Base-by-base conservation (phyloP, 1,140 invertebrate genomes). In the Drosophila triauraria region DNA sequence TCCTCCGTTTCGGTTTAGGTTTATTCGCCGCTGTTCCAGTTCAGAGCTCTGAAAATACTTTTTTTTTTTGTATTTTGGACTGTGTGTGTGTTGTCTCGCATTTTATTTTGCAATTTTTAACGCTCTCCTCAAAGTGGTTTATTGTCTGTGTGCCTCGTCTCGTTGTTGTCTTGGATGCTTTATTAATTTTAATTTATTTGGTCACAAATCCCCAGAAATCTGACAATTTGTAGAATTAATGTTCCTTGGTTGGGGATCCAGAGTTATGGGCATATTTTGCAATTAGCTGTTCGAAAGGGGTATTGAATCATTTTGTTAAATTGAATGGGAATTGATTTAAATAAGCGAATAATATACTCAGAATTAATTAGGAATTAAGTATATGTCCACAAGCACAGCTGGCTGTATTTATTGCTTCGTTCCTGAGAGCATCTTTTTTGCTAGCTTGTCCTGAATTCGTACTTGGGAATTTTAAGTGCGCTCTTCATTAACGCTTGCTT, bases 141-240 rank as follows among this genome's bases (percentile, higher is more conserved):
- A 59, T 75, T 64, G 43, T 20, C 20, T 61, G 35, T 75, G 51
- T 64, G 47, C 43, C 47, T 25, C 20, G 53, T 25, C 53, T n/a
- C 53, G 35, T 56, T 56, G 13, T 70, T 59, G 67, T 46, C 46
- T 63, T n/a, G 12, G 47, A 57, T 78, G 54, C 44, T 50, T 53
- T 56, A 77, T 70, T 78, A 64, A 82, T 69, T 79, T 62, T 60
- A 74, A 82, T 86, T 82, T 72, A 79, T 76, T 38, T 64, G 78
- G 17, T 32, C 51, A 61, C 62, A 61, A 32, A 44, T 64, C 48
- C 51, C 35, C 30, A 13, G 35, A 71, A 67, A 63, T 61, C 57
- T 48, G 71, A 75, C 71, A 80, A 83, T 83, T 78, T 74, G 35
- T 25, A 12, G 53, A 56, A 56, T 56, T 56, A 56, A 40, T 56